Base-by-base conservation (phyloP, 1,140 invertebrate species). In the Platorchestia sp. region DNA sequence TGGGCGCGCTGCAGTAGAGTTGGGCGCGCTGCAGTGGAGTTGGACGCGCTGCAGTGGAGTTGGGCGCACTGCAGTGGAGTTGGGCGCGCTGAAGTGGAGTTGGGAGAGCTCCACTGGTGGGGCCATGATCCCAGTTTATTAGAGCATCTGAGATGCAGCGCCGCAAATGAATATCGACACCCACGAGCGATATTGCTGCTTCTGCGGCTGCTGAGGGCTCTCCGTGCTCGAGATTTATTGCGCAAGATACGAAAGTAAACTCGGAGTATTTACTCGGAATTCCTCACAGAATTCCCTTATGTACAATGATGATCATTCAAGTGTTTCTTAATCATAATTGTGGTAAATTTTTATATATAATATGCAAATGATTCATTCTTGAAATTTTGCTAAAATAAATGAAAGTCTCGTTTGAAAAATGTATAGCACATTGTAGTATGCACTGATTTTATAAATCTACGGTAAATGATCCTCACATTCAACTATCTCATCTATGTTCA, bases 101-200 rank as follows among this genome's bases (percentile, higher is more conserved):
- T 75, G 7, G 59, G 59, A n/a, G n/a, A 75, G 59, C 27, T 27
- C 36, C 59, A 75, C 59, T 75, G 14, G 36, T 36, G 59, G 27
- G 59, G 87, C 87, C 43, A 22, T 89, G 87, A 89, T 41, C 87
- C 43, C 87, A 42, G n/a, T 27, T 89, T 89, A 89, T 89, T 89
- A 44, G 41, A 41, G 42, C 87, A 44, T 41, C 87, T 89, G 87
- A 89, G 87, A 89, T 44, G 87, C 87, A 89, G 87, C 1, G 10
- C 87, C 41, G 44, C 91, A 93, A 93, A 93, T 93, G 91, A 93
- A 93, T 93, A 93, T 93, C 91, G 91, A 93, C 91, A 93, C 45
- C 44, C 91, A 93, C 91, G 7, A 44, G 45, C 91, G 91, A 93
- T 93, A 93, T 93, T 93, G 91, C 89, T n/a, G 87, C 87, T 90